Base-by-base conservation (phyloP, 2,888 invertebrate genomes). In the Thymelicus acteon region DNA sequence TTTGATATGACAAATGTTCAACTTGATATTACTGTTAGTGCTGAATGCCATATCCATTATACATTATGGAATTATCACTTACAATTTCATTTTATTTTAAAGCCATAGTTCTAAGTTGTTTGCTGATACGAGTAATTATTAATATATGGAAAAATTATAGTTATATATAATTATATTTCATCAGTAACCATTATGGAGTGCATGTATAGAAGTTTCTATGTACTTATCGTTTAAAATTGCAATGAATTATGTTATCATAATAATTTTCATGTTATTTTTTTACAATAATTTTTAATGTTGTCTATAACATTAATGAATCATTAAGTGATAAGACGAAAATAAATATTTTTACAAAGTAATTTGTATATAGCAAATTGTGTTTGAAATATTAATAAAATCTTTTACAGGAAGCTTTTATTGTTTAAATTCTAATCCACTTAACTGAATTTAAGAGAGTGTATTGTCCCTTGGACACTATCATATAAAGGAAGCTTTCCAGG, bases 301-400 rank as follows among this genome's bases (percentile, higher is more conserved):
- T 91, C 89, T 91, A 87, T 88, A 86, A 89, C 86, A 90, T 88
- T 90, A 83, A 89, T 88, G 85, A 92, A 92, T 91, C 92, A 91
- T 87, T 91, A 91, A 88, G 85, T 89, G 89, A 86, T 91, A 91
- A 92, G 92, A 91, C 88, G 87, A 92, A 89, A 92, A 90, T 92
- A 87, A 91, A 93, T 93, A 93, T 93, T 93, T 93, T 93, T 93
- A 93, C 93, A 93, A 91, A 90, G 86, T 92, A 93, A 93, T 92
- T 89, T 93, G 93, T 93, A 93, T 87, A 93, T 93, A 93, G 90
- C 84, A 88, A 91, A 92, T 88, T 90, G 90, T 91, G 93, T 92
- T 92, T 91, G 89, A 92, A 89, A 89, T 91, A 93, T 89, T 88
- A 91, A 91, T 92, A 92, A 93, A 92, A 90, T 87, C 90, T 93